A percentile compares a stretch with the other conserved stretches of the same genome.
Conservation (phyloP, 2,888 invertebrate species). For the Andrena bucephala region DNA sequence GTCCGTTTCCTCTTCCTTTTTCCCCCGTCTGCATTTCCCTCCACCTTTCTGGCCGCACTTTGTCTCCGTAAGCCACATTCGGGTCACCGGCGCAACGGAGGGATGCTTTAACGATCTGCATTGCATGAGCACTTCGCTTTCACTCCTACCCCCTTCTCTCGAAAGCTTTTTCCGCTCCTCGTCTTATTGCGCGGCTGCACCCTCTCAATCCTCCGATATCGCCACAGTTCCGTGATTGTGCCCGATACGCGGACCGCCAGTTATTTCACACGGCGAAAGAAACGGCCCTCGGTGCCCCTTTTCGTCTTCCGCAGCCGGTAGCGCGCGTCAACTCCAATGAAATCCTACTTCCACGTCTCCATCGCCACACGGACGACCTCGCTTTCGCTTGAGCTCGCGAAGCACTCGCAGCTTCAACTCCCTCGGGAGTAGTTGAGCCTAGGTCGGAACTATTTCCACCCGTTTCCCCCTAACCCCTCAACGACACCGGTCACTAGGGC, state of each 20-base stretch:
- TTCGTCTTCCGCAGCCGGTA: conserved; percentile 3
- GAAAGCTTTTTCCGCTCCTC: conserved; percentile 27
- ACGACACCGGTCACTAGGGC: not conserved
- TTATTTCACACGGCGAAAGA: conserved; percentile 76
- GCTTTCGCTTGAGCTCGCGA: not conserved
- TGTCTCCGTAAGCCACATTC: conserved; percentile 75
- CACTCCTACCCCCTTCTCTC: conserved; percentile 14
- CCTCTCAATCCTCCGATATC: conserved; percentile 37
- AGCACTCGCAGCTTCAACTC: not conserved
- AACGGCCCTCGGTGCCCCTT: conserved; percentile 69
- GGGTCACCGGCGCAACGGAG: conserved; percentile 71
- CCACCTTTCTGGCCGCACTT: conserved; percentile 61
- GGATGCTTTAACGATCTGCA: conserved; percentile 77
- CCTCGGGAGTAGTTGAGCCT: not conserved
- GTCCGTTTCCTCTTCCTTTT: conserved; percentile 58
- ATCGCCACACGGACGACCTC: not conserved
- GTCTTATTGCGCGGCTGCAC: conserved; percentile 1
- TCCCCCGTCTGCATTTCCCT: conserved; percentile 46
- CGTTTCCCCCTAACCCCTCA: not conserved
- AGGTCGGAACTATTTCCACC: not conserved
- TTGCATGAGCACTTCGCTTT: conserved; percentile 74
- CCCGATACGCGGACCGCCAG: conserved; percentile 67
- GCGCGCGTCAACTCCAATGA: conserved; percentile 37
- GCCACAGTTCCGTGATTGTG: conserved; percentile 56
- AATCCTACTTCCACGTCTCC: conserved; percentile 42